Base-by-base conservation (phyloP, 2,113 vertebrate genomes). In the Orthochromis indermauri region DNA sequence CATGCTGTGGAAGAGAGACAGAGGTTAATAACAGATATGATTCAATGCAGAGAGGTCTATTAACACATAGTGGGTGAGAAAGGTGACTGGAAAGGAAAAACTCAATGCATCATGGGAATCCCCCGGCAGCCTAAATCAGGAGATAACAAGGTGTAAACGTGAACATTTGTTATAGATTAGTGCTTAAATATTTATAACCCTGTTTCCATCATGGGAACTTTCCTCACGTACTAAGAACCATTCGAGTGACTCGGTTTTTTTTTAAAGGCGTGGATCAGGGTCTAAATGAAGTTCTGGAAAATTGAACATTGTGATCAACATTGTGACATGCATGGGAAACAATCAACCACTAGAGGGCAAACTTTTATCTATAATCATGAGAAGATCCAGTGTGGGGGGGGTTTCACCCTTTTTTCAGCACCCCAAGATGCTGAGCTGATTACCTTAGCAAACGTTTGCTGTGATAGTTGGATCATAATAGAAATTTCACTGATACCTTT, bases 291-390 rank as follows among this genome's bases (percentile, higher is more conserved):
- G 24, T 28, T 76, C 21, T 47, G 24, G 10, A 26, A 76, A 76
- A 28, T 57, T 17, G 4, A 47, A 78, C 26, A 78, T 42, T 13
- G 16, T 28, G 10, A 28, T 61, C 10, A 57, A 59, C 17, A 81
- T 35, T 24, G 26, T 63, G 6, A 66, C 45, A 21, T 91, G 90
- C 57, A 86, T 28, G 8, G 19, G 12, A 37, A 82, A 71, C 37
- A 53, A 14, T 79, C 49, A 83, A 28, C 92, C 95, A 93, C 93
- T 87, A 94, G 94, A 91, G 89, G 92, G 92, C 92, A 86, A 80
- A 88, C 68, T 24, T 89, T 90, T 68, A 87, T 59, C 51, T 81
- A 28, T 16, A 88, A 85, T 61, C 2, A 3, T 26, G 7, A 42
- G 4, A 54, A 55, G 61, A 19, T 81, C 7, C 73, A 73, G 42